Evolutionary conservation across 2,113 vertebrate genomes (phyloP), one percentile per base, ranked within the genome.

Genomic region (Vidua macroura): DNA sequence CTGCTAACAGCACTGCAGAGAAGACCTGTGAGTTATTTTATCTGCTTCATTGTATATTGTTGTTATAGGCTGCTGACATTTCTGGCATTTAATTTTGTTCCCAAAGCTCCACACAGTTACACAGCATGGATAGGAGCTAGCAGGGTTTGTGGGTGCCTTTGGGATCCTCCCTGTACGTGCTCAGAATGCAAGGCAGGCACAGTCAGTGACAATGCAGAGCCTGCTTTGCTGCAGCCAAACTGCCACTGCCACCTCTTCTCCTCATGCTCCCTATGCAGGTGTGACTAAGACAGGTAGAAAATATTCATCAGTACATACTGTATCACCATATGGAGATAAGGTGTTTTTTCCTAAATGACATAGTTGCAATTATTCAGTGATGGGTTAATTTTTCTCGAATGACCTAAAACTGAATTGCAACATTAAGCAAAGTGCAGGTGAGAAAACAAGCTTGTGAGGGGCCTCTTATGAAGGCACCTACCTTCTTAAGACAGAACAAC

Each of bases 261-360:
- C 24, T 4, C 1, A 0, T 3, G 12, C 16, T 82, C 41, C 1
- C 0, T 24, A 25, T 52, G n/a, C 56, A 39, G 56, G 37, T 52
- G 37, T 60, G 72, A 46, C 76, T 28, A 62, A 90, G 59, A 11
- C 44, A 80, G 58, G 9, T 1, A 49, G 35, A 76, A 83, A 51
- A 64, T 19, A 33, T 2, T 49, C 7, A 59, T 51, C 55, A 67
- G 31, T 49, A 27, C 28, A 53, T 21, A 13, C 24, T 51, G 23
- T 37, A 11, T 76, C 2, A 3, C 1, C 6, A 33, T 55, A 51
- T 1, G 24, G 37, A 58, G 77, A 80, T 44, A 49, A 33, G 33
- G 17, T 44, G 15, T 31, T 80, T 59, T 55, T 63, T 64, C 15
- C 68, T 55, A 63, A 89, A 59, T 5, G 1, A 77, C 44, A 25